A percentile compares a stretch with the other conserved stretches of the same genome.
phyloP scores from a whole-genome alignment of 2,797 vertebrate species.

The Varecia variegata region DNA sequence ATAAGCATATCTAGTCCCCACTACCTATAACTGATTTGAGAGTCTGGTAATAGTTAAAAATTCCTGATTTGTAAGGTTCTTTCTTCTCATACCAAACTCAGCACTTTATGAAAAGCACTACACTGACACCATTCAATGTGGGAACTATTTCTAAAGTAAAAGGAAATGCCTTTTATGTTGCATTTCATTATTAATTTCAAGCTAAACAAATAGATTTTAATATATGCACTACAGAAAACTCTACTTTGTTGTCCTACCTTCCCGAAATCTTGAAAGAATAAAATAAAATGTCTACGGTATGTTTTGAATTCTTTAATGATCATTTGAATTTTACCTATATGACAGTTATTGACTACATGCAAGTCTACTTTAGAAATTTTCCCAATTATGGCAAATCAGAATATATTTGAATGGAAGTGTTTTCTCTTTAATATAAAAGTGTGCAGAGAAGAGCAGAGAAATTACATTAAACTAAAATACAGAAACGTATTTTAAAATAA shows the following conservation, averaged over 20 bases:
- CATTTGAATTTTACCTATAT: neutral
- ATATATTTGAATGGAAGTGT: neutral
- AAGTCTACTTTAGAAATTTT: neutral
- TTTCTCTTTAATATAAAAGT: neutral
- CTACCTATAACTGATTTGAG: neutral
- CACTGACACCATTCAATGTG: constrained; percentile 41
- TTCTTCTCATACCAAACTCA: constrained; percentile 60
- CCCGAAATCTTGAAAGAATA: too few species aligned
- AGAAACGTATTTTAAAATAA: neutral
- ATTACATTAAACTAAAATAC: neutral
- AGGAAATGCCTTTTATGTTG: constrained; percentile 15
- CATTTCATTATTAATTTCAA: neutral
- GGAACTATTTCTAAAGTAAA: constrained; percentile 44
- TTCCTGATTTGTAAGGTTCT: constrained; percentile 68
- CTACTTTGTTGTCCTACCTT: neutral
- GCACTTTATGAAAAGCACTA: constrained; percentile 70
- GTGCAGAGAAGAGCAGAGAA: neutral
- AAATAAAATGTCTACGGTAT: too few species aligned
- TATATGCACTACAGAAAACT: neutral
- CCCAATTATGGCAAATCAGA: neutral
- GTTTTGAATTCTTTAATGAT: too few species aligned
- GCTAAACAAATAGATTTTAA: neutral
- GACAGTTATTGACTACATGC: neutral
- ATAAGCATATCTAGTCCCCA: neutral
- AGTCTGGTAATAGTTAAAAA: constrained; percentile 74